Base-by-base conservation (phyloP, 2,113 vertebrate genomes). In the Daphoenositta chrysoptera region DNA sequence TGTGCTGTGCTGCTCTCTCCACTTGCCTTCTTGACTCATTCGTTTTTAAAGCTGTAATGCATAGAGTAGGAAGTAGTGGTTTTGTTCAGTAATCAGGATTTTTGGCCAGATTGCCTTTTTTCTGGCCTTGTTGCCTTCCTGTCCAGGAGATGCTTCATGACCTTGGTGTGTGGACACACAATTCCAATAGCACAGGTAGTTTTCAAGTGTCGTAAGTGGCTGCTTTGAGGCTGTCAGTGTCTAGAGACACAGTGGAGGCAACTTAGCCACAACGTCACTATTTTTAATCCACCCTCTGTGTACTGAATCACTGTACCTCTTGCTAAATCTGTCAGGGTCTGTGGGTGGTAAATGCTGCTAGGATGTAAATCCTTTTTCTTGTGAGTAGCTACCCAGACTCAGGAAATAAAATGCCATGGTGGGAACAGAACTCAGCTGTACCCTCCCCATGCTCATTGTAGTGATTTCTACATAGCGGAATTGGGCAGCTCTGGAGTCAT, bases 291-390 rank as follows among this genome's bases (percentile, higher is more conserved):
- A 87, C 95, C 94, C 64, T 90, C 87, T 84, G 10, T 60, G 85
- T 97, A 94, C 96, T 97, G 98, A 97, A 96, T 98, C 97, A 97
- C 78, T 56, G 63, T 80, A 92, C 79, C 87, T 94, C 94, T 78
- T 94, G 95, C 97, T 98, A 97, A 97, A 96, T 97, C 93, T 78
- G 84, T 94, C 93, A 83, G 80, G n/a, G 92, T 83, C 92, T 1
- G 82, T 94, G 96, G 96, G 97, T 97, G 96, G 97, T 93, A 84
- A 95, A 87, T 70, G 69, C 89, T 91, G 92, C 75, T 80, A 88
- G 70, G 48, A 85, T 96, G 83, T 88, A 91, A 89, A 94, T 93
- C 60, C 35, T 96, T 94, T 79, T 92, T 86, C 64, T 92, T 94
- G 45, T 75, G 37, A 90, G 63, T 50, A 94, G 56, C 87, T 81